Percentiles rank a stretch among this genome's conserved stretches.
phyloP scores from a whole-genome alignment of 2,113 vertebrate species.

The Onychostruthus taczanowskii region DNA sequence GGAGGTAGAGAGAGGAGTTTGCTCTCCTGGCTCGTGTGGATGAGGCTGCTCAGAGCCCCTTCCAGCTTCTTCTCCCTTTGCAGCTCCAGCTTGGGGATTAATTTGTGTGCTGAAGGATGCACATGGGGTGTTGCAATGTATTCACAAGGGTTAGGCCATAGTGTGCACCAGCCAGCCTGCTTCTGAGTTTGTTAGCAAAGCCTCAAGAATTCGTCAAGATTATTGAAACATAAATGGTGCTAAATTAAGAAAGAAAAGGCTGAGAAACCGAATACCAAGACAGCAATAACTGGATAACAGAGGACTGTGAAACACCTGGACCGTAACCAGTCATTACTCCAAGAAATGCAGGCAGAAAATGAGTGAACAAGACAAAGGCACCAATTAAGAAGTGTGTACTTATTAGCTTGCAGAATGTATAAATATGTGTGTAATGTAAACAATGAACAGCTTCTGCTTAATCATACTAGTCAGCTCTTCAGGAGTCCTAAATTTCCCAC shows the following conservation, averaged over 20 bases:
- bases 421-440: background rate
- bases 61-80: background rate
- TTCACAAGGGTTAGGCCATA: background rate
- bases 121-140: background rate
- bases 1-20: background rate
- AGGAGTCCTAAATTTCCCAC: background rate
- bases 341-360: background rate
- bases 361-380: background rate
- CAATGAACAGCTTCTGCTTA: background rate
- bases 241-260: background rate
- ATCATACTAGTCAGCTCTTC: background rate
- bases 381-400: background rate
- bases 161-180: background rate
- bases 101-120: background rate
- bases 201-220: background rate
- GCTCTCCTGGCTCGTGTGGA: background rate
- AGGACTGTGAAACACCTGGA: background rate
- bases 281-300: background rate
- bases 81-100: background rate
- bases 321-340: background rate
- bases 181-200: background rate
- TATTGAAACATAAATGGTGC: background rate
- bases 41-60: background rate
- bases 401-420: background rate
- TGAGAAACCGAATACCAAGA: background rate